Evolutionary conservation across 2,113 vertebrate species (phyloP).

Genomic region (Pteropus alecto): DNA sequence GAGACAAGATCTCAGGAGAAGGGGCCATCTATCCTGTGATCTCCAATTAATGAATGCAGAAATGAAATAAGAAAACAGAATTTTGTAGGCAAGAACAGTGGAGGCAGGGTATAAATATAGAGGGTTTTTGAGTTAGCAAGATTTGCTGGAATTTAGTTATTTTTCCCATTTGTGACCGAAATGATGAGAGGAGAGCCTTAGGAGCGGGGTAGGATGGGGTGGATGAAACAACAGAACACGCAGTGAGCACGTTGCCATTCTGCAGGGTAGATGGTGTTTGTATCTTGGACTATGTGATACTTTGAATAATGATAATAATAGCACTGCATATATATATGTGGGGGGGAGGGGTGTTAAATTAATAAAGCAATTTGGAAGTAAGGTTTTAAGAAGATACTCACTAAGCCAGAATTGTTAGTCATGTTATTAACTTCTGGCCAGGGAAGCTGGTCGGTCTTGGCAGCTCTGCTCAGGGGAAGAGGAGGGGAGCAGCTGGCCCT

Average conservation of each 20-base stretch:
- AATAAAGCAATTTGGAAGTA: background rate
- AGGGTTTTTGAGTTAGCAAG: background rate
- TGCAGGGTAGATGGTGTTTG: background rate
- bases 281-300: background rate
- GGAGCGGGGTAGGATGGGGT: background rate
- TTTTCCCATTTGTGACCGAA: background rate
- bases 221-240: background rate
- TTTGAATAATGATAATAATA: background rate
- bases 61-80: background rate
- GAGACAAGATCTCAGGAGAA: background rate
- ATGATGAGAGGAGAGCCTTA: background rate
- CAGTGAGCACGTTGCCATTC: background rate
- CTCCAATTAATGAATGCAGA: background rate
- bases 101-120: background rate
- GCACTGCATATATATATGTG: background rate
- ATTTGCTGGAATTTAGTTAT: slow-evolving; percentile 1
- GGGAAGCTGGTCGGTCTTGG: background rate
- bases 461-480: background rate
- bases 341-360: background rate
- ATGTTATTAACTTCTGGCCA: background rate
- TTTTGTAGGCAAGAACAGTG: background rate
- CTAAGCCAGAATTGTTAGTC: background rate
- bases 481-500: background rate
- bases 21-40: background rate
- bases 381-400: slow-evolving; percentile 17